A percentile compares a stretch with the other conserved stretches of the same genome.
phyloP scores from a whole-genome alignment of 2,888 invertebrate species.

The Chymomyza procnemis region DNA sequence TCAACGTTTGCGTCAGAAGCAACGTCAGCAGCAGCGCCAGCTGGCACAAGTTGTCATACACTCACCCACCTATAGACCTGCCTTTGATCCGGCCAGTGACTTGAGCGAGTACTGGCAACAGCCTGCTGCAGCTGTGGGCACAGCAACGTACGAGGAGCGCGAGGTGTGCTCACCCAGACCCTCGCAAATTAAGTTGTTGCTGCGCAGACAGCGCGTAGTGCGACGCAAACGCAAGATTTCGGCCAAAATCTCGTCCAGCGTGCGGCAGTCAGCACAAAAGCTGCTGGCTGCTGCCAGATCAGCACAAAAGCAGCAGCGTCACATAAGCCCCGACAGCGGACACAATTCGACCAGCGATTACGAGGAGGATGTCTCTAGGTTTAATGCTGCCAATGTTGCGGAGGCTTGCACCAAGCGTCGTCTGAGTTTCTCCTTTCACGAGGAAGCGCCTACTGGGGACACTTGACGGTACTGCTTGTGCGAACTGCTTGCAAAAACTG shows the following conservation, averaged over 20 bases:
- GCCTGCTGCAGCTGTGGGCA: neutral
- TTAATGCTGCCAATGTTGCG: conserved; percentile 19
- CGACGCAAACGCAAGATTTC: conserved; percentile 72
- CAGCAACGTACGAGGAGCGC: conserved; percentile 64
- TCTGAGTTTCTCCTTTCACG: conserved; percentile 81
- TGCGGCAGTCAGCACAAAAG: conserved; percentile 64
- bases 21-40: conserved; percentile 14
- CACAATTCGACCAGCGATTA: conserved; percentile 73
- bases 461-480: conserved; percentile 19
- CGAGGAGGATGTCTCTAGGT: conserved; percentile 27
- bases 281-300: conserved; percentile 28
- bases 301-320: conserved; percentile 22
- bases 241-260: conserved; percentile 44
- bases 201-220: conserved; percentile 74
- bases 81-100: conserved; percentile 78
- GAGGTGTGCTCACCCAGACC: conserved; percentile 70
- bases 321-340: conserved; percentile 76
- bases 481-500: too few species aligned
- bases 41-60: conserved; percentile 32
- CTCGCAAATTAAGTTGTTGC: conserved; percentile 40
- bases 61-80: conserved; percentile 77
- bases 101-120: conserved; percentile 76
- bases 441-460: conserved; percentile 44
- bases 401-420: conserved; percentile 68
- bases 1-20: conserved; percentile 14